These are phyloP conservation scores for Hyposoter didymator DNA, from an alignment of 2,888 invertebrate genomes.

Conservation along the genomic window DNA sequence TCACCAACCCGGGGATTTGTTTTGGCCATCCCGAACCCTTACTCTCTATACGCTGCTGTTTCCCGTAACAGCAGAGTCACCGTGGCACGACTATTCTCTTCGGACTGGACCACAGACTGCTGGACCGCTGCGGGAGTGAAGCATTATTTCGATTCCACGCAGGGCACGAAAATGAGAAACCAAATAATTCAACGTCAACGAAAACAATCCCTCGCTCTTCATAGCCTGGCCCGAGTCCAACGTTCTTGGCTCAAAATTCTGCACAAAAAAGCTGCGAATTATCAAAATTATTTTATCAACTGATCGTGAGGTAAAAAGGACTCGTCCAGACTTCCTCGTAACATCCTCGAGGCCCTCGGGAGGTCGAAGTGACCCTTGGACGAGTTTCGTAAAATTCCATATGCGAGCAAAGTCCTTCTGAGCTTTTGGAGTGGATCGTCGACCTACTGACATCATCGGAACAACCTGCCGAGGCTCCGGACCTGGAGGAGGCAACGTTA, in stretches of 20 bases:
- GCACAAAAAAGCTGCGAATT: background rate
- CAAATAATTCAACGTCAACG: conserved; percentile 55
- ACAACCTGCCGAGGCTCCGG: too few species aligned
- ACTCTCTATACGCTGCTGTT: conserved; percentile 66
- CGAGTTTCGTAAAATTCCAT: too few species aligned
- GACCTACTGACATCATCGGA: too few species aligned
- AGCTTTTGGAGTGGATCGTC: too few species aligned
- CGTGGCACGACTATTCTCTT: conserved; percentile 42
- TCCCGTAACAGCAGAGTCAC: conserved; percentile 73
- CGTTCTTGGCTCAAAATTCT: background rate
- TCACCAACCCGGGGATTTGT: conserved; percentile 78
- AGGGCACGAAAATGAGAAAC: conserved; percentile 45
- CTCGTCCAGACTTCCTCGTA: too few species aligned
- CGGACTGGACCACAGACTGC: conserved; percentile 14
- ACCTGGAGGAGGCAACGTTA: too few species aligned
- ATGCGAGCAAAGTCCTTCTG: too few species aligned
- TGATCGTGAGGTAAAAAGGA: too few species aligned
- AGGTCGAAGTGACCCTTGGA: too few species aligned
- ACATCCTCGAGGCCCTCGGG: too few species aligned
- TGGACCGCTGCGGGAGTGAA: background rate
- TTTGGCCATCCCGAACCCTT: conserved; percentile 74
- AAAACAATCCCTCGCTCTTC: conserved; percentile 38
- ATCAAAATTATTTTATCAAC: background rate
- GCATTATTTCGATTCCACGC: conserved; percentile 57
- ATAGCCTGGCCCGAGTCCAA: background rate